A percentile compares a stretch with the other conserved stretches of the same genome.
These are phyloP conservation scores for Troglohyphantes excavatus DNA, from an alignment of 2,888 invertebrate genomes.

Conservation along the genomic window DNA sequence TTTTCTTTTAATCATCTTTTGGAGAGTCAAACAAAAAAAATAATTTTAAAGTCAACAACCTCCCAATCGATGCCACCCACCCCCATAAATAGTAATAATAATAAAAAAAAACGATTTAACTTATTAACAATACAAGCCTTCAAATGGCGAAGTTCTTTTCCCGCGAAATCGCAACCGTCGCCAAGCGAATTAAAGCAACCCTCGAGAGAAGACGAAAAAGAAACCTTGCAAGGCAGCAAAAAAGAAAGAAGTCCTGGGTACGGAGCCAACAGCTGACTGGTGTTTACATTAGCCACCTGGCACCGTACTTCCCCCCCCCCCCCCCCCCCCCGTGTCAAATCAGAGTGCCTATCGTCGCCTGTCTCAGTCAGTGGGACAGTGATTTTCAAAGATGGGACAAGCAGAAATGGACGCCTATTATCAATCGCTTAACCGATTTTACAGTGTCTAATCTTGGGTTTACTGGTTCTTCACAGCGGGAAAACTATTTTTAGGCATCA, in stretches of 20 bases:
- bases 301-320: background rate
- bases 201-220: background rate
- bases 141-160: background rate
- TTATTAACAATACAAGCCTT: too few relatives aligned
- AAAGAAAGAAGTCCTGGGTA: background rate
- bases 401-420: background rate
- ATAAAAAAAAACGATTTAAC: too few relatives aligned
- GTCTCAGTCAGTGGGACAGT: background rate
- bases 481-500: too few relatives aligned
- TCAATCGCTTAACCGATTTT: background rate
- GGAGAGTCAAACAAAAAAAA: too few relatives aligned
- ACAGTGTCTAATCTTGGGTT: too few relatives aligned
- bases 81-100: too few relatives aligned
- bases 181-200: constrained; percentile 23
- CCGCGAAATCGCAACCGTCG: background rate
- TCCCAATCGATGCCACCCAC: too few relatives aligned
- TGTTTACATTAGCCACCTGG: constrained; percentile 78
- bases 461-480: too few relatives aligned
- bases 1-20: too few relatives aligned
- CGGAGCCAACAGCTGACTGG: constrained; percentile 60
- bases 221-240: constrained; percentile 1
- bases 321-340: background rate
- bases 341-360: background rate
- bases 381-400: background rate
- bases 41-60: too few relatives aligned